Conservation (phyloP, 2,888 invertebrate species). For the Euplexia lucipara region DNA sequence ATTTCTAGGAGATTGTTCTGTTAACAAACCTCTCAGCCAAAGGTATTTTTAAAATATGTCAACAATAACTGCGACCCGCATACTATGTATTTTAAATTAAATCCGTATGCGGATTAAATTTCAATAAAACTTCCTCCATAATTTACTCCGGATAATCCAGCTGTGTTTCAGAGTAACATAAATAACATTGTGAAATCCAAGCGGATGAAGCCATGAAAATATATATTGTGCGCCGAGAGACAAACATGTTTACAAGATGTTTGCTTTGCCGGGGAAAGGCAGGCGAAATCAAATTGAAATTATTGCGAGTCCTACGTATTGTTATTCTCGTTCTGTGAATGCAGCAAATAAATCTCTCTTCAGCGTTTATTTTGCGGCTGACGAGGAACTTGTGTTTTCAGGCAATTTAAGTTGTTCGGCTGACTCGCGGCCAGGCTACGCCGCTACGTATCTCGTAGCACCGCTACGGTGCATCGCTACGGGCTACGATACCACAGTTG, state of each 20-base stretch:
- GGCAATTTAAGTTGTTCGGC: slow-evolving; percentile 78
- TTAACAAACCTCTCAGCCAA: not conserved
- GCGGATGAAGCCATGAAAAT: slow-evolving; percentile 43
- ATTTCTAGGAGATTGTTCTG: slow-evolving; percentile 1
- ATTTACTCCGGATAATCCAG: slow-evolving; percentile 48
- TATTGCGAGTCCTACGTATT: slow-evolving; percentile 71
- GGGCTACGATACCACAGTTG: slow-evolving; percentile 62
- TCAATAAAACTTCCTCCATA: slow-evolving; percentile 45
- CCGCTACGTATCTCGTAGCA: slow-evolving; percentile 57
- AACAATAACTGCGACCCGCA: not conserved
- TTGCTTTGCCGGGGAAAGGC: slow-evolving; percentile 57
- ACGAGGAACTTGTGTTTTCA: slow-evolving; percentile 75
- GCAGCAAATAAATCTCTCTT: slow-evolving; percentile 69
- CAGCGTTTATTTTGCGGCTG: slow-evolving; percentile 71
- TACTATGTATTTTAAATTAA: slow-evolving; percentile 7
- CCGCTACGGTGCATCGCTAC: slow-evolving; percentile 64
- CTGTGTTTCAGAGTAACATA: slow-evolving; percentile 29
- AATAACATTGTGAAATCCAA: slow-evolving; percentile 52
- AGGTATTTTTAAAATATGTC: not conserved
- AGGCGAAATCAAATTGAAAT: slow-evolving; percentile 74
- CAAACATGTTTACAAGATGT: slow-evolving; percentile 83
- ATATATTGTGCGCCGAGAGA: slow-evolving; percentile 61
- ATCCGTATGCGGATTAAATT: slow-evolving; percentile 26
- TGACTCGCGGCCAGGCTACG: slow-evolving; percentile 62
- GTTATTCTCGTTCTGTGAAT: slow-evolving; percentile 71